Percentiles rank a stretch among this genome's conserved stretches.
Evolutionary conservation across 2,888 invertebrate genomes (phyloP).

Genomic region (Pollenia griseotomentosa): DNA sequence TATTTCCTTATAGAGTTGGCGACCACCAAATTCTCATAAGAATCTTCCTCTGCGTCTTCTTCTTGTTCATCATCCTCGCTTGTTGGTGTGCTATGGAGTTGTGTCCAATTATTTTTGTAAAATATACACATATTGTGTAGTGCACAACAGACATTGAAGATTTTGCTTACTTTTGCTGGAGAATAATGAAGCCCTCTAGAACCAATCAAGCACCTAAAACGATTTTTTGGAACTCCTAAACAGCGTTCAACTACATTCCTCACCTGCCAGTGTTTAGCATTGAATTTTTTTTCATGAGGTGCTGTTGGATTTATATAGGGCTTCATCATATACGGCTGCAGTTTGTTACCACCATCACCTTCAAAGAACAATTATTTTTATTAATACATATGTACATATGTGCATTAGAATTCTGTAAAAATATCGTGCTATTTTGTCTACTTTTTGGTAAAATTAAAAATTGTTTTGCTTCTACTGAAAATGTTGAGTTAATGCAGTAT

Average conservation of each 20-base stretch:
- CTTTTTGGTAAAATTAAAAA: too few species aligned
- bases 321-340: constrained; percentile 3
- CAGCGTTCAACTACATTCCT: constrained; percentile 3
- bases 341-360: too few species aligned
- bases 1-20: neutral
- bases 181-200: constrained; percentile 3
- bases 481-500: too few species aligned
- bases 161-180: neutral
- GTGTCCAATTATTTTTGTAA: neutral
- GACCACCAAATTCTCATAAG: neutral
- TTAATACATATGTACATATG: too few species aligned
- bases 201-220: constrained; percentile 3
- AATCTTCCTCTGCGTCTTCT: neutral
- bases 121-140: too few species aligned
- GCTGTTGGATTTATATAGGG: too few species aligned
- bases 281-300: too few species aligned
- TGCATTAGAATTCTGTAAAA: too few species aligned
- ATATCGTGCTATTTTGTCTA: too few species aligned
- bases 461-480: too few species aligned
- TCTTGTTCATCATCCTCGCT: neutral
- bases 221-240: neutral
- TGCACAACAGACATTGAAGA: too few species aligned
- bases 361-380: too few species aligned
- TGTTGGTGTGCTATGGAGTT: neutral
- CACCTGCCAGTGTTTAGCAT: neutral